These are phyloP conservation scores for Pheosia tremula DNA, from an alignment of 2,888 invertebrate species.

Conservation along the genomic window DNA sequence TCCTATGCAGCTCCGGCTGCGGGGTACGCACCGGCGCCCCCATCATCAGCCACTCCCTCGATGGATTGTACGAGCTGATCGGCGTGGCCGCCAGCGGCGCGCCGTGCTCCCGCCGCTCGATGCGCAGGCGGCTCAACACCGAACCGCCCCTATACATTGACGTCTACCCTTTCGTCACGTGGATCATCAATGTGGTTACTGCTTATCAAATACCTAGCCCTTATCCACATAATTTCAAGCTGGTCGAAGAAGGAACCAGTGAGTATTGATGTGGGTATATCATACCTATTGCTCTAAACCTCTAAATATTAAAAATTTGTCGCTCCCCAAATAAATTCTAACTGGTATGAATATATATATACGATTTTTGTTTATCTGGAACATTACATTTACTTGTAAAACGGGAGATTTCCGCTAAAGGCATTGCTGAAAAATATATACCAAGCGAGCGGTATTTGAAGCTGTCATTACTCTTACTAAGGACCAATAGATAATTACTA, in stretches of 20 bases:
- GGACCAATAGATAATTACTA: too few species aligned
- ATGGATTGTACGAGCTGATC: conserved; percentile 66
- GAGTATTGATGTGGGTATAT: conserved; percentile 18
- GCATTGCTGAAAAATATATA: too few species aligned
- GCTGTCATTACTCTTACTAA: too few species aligned
- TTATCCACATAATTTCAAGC: conserved; percentile 60
- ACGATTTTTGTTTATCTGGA: too few species aligned
- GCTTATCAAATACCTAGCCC: conserved; percentile 64
- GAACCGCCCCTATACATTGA: conserved; percentile 73
- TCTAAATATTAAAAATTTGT: too few species aligned
- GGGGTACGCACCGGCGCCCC: conserved; percentile 70
- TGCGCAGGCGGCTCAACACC: conserved; percentile 60
- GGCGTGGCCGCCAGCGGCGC: conserved; percentile 65
- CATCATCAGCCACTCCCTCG: conserved; percentile 58
- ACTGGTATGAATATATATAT: too few species aligned
- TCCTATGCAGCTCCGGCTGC: conserved; percentile 70
- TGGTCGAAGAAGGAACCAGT: conserved; percentile 55
- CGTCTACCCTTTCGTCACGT: conserved; percentile 66
- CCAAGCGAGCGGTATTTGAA: too few species aligned
- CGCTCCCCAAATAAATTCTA: too few species aligned
- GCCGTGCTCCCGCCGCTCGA: conserved; percentile 53
- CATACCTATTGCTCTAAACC: too few species aligned
- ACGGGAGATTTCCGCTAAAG: too few species aligned
- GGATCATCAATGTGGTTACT: conserved; percentile 69
- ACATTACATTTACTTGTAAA: too few species aligned